phyloP scores from a whole-genome alignment of 2,797 vertebrate species.

The Sitta carolinensis region DNA sequence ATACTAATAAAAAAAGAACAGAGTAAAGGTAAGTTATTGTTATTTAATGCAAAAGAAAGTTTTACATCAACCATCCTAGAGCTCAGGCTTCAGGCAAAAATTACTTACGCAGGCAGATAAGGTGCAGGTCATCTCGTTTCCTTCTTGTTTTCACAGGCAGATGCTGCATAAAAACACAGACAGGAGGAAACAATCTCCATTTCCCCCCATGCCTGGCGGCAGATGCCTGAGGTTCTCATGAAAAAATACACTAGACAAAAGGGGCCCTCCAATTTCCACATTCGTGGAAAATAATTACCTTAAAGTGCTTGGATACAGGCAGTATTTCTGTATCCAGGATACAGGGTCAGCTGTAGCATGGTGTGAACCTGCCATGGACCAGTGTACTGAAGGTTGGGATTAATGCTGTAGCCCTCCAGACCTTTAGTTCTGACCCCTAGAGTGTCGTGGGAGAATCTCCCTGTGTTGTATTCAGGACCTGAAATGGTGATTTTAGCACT shows the following conservation, averaged over 20 bases:
- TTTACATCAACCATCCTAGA: constrained; percentile 22
- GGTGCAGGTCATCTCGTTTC: neutral
- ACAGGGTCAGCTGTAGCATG: neutral
- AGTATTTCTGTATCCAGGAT: constrained; percentile 3
- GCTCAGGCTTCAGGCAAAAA: constrained; percentile 6
- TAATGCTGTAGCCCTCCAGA: neutral
- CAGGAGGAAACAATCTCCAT: neutral
- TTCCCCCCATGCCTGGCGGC: neutral
- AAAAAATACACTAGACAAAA: neutral
- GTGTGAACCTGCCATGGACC: neutral
- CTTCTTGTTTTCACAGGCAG: constrained; percentile 5
- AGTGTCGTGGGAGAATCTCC: neutral
- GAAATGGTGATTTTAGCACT: neutral
- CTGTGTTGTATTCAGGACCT: neutral
- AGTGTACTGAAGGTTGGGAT: neutral
- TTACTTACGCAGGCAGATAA: neutral
- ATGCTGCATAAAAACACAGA: neutral
- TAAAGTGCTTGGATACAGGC: neutral
- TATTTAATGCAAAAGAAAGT: constrained; percentile 23
- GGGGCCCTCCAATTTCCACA: neutral
- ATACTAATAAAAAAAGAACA: neutral
- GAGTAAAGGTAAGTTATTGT: constrained; percentile 17
- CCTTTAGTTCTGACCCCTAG: neutral
- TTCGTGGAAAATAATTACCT: constrained; percentile 9
- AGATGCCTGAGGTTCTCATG: neutral